Evolutionary conservation across 2,113 vertebrate genomes (phyloP), one percentile per base, ranked within the genome.

Genomic region (Phyllopteryx taeniolatus): DNA sequence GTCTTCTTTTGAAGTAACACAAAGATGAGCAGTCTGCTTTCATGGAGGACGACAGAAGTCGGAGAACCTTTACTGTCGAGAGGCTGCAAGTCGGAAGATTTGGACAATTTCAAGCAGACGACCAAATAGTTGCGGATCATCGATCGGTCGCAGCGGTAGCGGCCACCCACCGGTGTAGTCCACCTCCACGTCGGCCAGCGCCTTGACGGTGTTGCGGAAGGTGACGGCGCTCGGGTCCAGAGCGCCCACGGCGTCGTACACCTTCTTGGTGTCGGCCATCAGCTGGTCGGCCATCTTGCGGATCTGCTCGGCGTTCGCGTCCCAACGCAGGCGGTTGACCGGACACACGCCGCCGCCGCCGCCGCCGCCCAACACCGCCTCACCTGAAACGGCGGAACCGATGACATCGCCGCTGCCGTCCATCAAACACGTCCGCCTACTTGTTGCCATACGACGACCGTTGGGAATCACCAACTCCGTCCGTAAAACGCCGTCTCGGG

Each of bases 161-260:
- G 12, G 13, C 4, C 57, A 60, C 59, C 0, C 31, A 99, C 98
- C 96, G 0, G 96, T 96, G 77, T 98, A 99, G 0, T 96, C 92
- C 35, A 96, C 95, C 77, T 99, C 98, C 72, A 96, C 95, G 0
- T 96, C 95, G 0, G 96, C 96, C 54, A 99, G 90, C 0, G 93
- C 94, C 87, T 96, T 96, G 44, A 99, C 91, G 0, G 95, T 96
- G 89, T 93, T 99, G 56, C 95, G 93, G 0, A 94, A 94, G 74
- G 87, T 92, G 68, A 99, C 95, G 0, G 86, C 76, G 0, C 88
- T 85, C 0, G 91, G 73, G 2, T 90, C 90, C 85, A 96, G 92
- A 0, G 83, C 63, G 0, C 96, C 97, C 56, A 99, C 95, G 0
- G n/a, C 27, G 87, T 99, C 96, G 7, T 99, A 98, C 11, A 97